phyloP scores from a whole-genome alignment of 2,888 invertebrate species.

The Troides helena region DNA sequence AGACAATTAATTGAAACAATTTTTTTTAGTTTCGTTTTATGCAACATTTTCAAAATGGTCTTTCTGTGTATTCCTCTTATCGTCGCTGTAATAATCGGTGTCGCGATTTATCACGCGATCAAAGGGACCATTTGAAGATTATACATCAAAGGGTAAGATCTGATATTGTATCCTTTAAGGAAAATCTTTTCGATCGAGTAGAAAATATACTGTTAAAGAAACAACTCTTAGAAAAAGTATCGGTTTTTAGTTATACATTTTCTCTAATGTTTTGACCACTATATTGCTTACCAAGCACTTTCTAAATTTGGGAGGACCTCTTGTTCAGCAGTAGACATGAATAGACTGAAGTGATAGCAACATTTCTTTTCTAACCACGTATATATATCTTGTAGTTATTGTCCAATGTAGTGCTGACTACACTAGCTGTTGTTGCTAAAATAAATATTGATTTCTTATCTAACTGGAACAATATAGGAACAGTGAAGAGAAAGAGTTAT shows the following conservation, averaged over 20 bases:
- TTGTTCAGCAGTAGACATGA: not conserved
- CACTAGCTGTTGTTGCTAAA: too few relatives aligned
- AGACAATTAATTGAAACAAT: too few relatives aligned
- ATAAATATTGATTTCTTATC: not conserved
- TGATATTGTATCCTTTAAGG: not conserved
- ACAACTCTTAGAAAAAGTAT: too few relatives aligned
- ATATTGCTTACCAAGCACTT: too few relatives aligned
- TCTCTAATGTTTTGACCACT: too few relatives aligned
- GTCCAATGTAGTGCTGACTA: too few relatives aligned
- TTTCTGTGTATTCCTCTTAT: constrained; percentile 28
- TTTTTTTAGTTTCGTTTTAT: constrained; percentile 26
- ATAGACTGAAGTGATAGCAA: not conserved
- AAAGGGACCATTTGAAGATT: constrained; percentile 3
- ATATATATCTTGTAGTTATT: not conserved
- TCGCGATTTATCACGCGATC: constrained; percentile 21
- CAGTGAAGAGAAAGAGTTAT: not conserved
- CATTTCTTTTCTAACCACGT: not conserved
- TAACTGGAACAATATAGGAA: not conserved
- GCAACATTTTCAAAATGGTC: constrained; percentile 25
- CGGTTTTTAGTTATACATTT: too few relatives aligned
- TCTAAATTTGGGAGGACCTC: not conserved
- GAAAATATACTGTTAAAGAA: too few relatives aligned
- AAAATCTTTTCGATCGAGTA: too few relatives aligned
- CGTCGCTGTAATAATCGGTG: constrained; percentile 22
- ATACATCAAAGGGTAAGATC: not conserved